Conservation (phyloP, 2,797 vertebrate species). For the Myiotriccus ornatus region DNA sequence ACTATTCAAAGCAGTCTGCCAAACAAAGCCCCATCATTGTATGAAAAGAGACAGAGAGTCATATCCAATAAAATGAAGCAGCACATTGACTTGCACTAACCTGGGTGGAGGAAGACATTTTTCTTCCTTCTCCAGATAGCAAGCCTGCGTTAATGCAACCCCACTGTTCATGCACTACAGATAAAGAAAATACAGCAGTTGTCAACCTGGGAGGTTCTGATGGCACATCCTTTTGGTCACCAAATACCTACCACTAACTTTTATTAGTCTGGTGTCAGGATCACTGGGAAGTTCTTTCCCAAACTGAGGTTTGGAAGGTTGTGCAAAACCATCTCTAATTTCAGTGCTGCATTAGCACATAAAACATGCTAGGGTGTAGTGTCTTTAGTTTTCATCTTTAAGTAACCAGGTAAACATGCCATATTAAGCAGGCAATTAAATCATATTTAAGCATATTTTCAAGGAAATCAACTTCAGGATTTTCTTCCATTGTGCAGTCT, state of each 20-base stretch:
- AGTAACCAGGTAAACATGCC: not conserved
- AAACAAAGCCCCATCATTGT: not conserved
- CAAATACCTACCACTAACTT: not conserved
- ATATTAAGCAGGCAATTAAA: not conserved
- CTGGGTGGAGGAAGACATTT: constrained; percentile 89
- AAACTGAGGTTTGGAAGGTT: not conserved
- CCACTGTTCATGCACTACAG: constrained; percentile 86
- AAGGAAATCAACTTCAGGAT: not conserved
- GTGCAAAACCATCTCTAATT: not conserved
- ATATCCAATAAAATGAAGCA: not conserved
- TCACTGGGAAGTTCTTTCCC: not conserved
- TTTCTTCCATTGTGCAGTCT: not conserved
- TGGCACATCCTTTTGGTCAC: not conserved
- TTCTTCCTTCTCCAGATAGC: constrained; percentile 94
- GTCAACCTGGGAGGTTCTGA: not conserved
- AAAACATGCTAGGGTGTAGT: not conserved
- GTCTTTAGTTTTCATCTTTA: not conserved
- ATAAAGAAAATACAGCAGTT: not conserved
- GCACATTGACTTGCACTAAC: constrained; percentile 69
- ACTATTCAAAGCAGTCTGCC: not conserved
- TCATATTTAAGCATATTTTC: not conserved
- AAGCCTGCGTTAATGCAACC: constrained; percentile 90
- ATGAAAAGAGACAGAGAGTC: not conserved
- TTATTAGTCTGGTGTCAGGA: not conserved
- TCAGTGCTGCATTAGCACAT: not conserved